These are phyloP conservation scores for Anthoscopus minutus DNA, from an alignment of 2,113 vertebrate species.

Conservation along the genomic window DNA sequence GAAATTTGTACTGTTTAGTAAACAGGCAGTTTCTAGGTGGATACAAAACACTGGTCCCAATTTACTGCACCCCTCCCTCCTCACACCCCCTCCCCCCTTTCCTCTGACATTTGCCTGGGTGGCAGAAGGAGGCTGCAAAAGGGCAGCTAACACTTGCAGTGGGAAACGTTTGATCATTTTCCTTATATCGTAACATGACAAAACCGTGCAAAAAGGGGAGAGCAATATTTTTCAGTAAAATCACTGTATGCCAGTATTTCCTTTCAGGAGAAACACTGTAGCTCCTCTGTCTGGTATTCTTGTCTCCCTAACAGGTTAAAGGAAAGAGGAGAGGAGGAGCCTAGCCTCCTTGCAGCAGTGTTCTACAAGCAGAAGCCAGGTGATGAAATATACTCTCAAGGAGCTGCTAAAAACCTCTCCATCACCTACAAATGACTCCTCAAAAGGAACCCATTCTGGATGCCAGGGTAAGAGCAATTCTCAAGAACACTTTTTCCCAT, in stretches of 20 bases:
- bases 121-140: not conserved
- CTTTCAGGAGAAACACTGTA: not conserved
- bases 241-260: not conserved
- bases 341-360: not conserved
- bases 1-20: not conserved
- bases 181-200: not conserved
- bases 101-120: not conserved
- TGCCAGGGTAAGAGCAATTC: not conserved
- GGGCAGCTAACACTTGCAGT: not conserved
- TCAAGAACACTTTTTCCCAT: not conserved
- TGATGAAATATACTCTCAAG: not conserved
- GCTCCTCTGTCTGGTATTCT: not conserved
- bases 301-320: not conserved
- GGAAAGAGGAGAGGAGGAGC: not conserved
- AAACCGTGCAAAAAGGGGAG: not conserved
- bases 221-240: not conserved
- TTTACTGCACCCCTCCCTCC: not conserved
- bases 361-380: not conserved
- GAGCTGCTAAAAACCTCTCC: not conserved
- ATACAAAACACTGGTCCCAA: not conserved
- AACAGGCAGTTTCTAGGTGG: conserved; percentile 31
- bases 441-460: not conserved
- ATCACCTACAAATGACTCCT: not conserved
- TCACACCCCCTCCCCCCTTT: not conserved
- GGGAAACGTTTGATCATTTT: not conserved